Conservation (phyloP, 2,797 vertebrate genomes). For the Aplochiton taeniatus region DNA sequence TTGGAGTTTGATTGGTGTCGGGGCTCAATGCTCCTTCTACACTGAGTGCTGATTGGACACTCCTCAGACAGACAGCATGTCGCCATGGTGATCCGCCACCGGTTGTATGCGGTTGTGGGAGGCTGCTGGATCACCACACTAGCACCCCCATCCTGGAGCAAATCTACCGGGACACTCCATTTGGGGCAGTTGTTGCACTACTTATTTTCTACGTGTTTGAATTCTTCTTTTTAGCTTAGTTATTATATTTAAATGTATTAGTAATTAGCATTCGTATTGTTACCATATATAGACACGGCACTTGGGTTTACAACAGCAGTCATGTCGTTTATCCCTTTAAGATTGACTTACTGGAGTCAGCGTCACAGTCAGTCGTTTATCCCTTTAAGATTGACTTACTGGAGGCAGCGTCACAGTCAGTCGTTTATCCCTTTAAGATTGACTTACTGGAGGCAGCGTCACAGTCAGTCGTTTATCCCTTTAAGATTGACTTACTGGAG, state of each 20-base stretch:
- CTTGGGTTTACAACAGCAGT: conserved; percentile 51
- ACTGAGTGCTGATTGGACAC: conserved; percentile 19
- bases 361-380: conserved; percentile 21
- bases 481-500: conserved; percentile 28
- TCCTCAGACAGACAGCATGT: conserved; percentile 14
- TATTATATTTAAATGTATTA: conserved; percentile 54
- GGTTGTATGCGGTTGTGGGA: conserved; percentile 52
- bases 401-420: too few relatives aligned
- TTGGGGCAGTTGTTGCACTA: conserved; percentile 72
- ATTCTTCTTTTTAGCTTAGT: conserved; percentile 27
- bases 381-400: conserved; percentile 15
- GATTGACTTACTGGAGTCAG: too few relatives aligned
- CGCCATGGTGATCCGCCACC: neutral
- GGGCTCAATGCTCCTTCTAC: conserved; percentile 12
- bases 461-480: conserved; percentile 20
- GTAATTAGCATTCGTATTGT: conserved; percentile 29
- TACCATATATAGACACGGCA: conserved; percentile 59
- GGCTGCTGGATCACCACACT: conserved; percentile 16
- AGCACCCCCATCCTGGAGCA: conserved; percentile 53
- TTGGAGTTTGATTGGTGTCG: conserved; percentile 11
- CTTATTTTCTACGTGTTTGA: conserved; percentile 33
- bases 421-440: conserved; percentile 15
- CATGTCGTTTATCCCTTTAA: conserved; percentile 15
- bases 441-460: too few relatives aligned
- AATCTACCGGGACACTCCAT: conserved; percentile 48